phyloP scores from a whole-genome alignment of 1,140 invertebrate species.

The Eufriesea mexicana region DNA sequence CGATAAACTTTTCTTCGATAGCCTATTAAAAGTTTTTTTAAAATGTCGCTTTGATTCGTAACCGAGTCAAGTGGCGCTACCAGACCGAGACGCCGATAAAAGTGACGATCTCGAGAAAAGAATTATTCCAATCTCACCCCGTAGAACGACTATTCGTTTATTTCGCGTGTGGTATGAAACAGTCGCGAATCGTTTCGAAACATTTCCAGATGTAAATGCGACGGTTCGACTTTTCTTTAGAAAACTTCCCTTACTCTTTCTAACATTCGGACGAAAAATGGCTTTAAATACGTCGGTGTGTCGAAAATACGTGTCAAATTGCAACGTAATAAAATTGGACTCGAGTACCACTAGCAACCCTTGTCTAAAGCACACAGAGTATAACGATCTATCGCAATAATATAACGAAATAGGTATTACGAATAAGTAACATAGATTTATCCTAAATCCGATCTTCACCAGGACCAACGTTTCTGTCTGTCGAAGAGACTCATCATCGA shows the following conservation, averaged over 20 bases:
- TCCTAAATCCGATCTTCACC: not conserved
- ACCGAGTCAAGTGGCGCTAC: not conserved
- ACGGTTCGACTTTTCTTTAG: not conserved
- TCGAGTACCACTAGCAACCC: not conserved
- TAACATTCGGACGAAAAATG: not conserved
- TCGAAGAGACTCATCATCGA: not conserved
- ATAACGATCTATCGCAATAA: not conserved
- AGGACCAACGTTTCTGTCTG: not conserved
- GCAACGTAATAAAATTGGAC: not conserved
- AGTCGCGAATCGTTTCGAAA: not conserved
- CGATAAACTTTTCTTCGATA: not conserved
- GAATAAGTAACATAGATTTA: not conserved
- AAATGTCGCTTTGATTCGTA: not conserved
- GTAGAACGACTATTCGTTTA: not conserved
- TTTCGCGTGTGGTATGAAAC: not conserved
- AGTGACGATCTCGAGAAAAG: not conserved
- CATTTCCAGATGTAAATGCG: not conserved
- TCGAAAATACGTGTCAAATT: not conserved
- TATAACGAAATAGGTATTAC: too few relatives aligned
- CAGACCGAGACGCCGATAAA: not conserved
- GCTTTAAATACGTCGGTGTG: not conserved
- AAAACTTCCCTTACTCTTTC: too few relatives aligned
- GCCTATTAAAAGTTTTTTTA: conserved; percentile 1
- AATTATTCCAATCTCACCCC: not conserved
- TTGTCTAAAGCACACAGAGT: not conserved